Conservation (phyloP, 2,113 vertebrate species). For the Phalacrocorax carbo region DNA sequence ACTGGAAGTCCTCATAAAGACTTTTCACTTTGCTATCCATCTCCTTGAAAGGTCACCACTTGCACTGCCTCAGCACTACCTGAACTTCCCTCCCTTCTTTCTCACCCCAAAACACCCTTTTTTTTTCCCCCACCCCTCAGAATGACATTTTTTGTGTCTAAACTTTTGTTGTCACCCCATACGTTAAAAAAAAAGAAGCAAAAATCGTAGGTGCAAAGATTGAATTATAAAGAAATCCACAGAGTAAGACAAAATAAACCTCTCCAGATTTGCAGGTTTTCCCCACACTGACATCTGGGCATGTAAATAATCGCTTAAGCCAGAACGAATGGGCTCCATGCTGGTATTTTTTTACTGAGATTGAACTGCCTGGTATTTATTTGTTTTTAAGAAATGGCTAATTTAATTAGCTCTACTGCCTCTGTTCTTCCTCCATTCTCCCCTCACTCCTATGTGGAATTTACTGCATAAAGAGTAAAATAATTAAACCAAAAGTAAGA, state of each 20-base stretch:
- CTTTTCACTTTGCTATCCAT: neutral
- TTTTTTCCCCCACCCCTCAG: neutral
- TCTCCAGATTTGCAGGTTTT: neutral
- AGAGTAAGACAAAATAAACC: neutral
- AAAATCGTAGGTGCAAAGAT: neutral
- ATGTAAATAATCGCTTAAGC: neutral
- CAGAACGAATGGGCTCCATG: neutral
- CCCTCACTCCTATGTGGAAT: neutral
- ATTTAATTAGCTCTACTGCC: neutral
- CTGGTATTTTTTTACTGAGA: neutral
- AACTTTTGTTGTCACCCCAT: neutral
- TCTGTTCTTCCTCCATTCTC: neutral
- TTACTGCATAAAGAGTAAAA: neutral
- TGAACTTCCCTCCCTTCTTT: neutral
- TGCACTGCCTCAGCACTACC: neutral
- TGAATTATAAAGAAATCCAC: neutral
- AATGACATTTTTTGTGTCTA: neutral
- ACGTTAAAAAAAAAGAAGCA: neutral
- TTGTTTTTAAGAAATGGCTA: conserved; percentile 14
- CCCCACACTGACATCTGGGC: neutral
- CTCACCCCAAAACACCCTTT: neutral
- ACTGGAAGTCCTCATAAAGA: neutral
- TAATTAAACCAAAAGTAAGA: neutral
- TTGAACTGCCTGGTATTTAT: neutral
- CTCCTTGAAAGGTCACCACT: neutral